Percentiles rank a stretch among this genome's conserved stretches.
These are phyloP conservation scores for Eupithecia centaureata DNA, from an alignment of 2,888 invertebrate species.

Conservation along the genomic window DNA sequence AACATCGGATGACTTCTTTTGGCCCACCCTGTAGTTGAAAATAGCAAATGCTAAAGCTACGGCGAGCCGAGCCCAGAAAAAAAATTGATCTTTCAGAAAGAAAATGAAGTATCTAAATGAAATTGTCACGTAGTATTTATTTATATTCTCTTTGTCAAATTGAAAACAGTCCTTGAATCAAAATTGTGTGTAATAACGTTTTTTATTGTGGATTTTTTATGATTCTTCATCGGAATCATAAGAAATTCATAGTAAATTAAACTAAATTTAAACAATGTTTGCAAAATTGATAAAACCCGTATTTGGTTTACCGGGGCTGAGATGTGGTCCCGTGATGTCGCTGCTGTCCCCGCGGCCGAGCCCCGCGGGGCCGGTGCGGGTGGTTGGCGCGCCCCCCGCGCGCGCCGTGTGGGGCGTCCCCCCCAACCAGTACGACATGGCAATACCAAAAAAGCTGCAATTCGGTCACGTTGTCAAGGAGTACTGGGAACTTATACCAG, in stretches of 20 bases:
- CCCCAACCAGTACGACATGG: conserved; percentile 64
- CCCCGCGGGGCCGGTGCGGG: conserved; percentile 30
- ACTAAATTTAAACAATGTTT: not conserved
- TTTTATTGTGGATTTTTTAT: not conserved
- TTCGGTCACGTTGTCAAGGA: conserved; percentile 51
- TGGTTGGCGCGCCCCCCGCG: conserved; percentile 40
- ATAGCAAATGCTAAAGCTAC: too few species aligned
- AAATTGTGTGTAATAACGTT: not conserved
- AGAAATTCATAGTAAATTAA: not conserved
- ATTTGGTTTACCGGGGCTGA: not conserved
- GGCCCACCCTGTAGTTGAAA: too few species aligned
- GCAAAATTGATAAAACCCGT: not conserved
- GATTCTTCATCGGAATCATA: not conserved
- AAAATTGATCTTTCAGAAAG: too few species aligned
- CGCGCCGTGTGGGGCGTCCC: conserved; percentile 50
- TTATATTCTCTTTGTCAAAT: too few species aligned
- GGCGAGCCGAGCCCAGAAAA: too few species aligned
- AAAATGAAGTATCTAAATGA: too few species aligned
- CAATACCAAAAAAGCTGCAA: conserved; percentile 54
- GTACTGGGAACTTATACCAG: conserved; percentile 71
- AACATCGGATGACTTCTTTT: too few species aligned
- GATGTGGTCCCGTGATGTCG: not conserved
- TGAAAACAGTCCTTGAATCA: not conserved
- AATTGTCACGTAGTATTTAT: too few species aligned
- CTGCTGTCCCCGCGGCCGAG: conserved; percentile 32